phyloP scores from a whole-genome alignment of 2,113 vertebrate species.

The Cryptotis parvus region DNA sequence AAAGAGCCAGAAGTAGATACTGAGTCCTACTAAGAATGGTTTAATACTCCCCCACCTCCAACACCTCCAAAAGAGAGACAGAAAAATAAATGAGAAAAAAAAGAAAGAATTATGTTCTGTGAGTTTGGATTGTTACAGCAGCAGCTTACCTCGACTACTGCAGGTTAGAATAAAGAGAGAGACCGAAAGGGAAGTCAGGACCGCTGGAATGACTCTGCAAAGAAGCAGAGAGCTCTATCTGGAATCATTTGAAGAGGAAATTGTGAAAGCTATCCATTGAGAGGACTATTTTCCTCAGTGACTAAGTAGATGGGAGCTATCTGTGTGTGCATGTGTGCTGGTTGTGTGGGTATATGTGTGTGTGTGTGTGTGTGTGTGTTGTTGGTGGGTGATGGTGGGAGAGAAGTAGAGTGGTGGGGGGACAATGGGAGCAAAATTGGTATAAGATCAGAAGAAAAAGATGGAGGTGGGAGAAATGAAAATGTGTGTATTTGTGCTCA shows the following conservation, averaged over 20 bases:
- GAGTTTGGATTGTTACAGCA: background rate
- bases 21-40: no score
- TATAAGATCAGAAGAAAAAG: background rate
- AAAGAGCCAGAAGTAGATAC: no score
- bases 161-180: background rate
- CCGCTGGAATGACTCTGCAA: background rate
- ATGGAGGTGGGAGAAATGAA: background rate
- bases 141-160: background rate
- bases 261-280: slow-evolving; percentile 26
- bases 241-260: slow-evolving; percentile 33
- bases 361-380: background rate
- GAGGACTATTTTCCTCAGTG: background rate
- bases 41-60: no score
- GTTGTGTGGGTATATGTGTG: no score
- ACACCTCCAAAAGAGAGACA: no score
- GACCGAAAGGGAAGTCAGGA: background rate
- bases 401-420: background rate
- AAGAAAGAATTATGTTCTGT: background rate
- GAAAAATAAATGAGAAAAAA: no score
- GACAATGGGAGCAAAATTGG: background rate
- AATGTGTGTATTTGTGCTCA: no score
- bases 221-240: slow-evolving; percentile 15
- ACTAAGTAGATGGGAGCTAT: slow-evolving; percentile 11
- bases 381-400: background rate
- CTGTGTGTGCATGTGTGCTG: no score